Evolutionary conservation across 1,140 invertebrate species (phyloP).

Genomic region (Battus philenor): DNA sequence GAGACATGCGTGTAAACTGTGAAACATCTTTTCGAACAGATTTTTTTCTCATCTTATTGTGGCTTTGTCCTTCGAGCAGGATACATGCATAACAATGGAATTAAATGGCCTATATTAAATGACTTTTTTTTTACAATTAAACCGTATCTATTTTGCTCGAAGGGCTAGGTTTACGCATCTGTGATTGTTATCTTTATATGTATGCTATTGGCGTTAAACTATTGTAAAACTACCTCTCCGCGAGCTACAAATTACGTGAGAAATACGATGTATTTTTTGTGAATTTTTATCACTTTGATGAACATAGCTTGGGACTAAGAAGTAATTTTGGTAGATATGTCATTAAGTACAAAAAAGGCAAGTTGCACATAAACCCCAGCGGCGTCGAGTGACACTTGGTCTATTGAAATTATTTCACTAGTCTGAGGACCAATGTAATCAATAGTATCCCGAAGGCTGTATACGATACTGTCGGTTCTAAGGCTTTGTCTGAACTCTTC

Average conservation of each 20-base stretch:
- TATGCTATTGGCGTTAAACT: conserved; percentile 37
- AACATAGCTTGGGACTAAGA: conserved; percentile 11
- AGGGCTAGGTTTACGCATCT: conserved; percentile 31
- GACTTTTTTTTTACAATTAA: no score
- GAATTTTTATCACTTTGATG: conserved; percentile 22
- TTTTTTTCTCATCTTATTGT: conserved; percentile 48
- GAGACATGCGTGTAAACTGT: conserved; percentile 59
- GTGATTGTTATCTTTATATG: conserved; percentile 40
- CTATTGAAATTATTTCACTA: conserved; percentile 20
- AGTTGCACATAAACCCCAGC: background rate
- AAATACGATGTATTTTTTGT: conserved; percentile 21
- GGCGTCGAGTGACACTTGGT: conserved; percentile 5
- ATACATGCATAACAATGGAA: conserved; percentile 1
- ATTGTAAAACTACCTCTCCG: conserved; percentile 36
- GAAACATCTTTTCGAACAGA: conserved; percentile 59
- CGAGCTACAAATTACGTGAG: conserved; percentile 26
- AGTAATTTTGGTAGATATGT: conserved; percentile 19
- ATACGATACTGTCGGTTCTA: conserved; percentile 2
- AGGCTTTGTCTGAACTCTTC: conserved; percentile 27
- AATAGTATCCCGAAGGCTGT: background rate
- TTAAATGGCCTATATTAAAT: no score
- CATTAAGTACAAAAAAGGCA: conserved; percentile 16
- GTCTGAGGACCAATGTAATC: conserved; percentile 12
- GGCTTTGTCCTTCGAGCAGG: conserved; percentile 29
- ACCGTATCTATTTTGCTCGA: conserved; percentile 13